Evolutionary conservation across 2,888 invertebrate genomes (phyloP).

Genomic region (Hirtodrosophila alboralis): DNA sequence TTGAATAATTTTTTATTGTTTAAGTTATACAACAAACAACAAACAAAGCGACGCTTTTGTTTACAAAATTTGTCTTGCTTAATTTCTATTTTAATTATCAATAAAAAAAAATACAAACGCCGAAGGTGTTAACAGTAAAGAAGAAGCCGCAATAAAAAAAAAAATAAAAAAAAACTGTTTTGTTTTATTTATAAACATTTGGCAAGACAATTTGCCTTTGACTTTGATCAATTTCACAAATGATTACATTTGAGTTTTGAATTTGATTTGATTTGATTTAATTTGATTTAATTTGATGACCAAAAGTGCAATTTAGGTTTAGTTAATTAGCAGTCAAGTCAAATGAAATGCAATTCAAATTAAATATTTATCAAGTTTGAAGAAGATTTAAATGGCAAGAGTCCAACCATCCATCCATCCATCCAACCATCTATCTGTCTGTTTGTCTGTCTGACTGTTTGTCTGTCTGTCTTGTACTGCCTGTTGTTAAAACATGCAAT

Average conservation of each 20-base stretch:
- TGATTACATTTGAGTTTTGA: conserved; percentile 27
- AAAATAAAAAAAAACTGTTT: conserved; percentile 4
- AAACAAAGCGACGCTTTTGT: conserved; percentile 52
- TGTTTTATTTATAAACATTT: conserved; percentile 45
- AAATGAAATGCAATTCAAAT: conserved; percentile 33
- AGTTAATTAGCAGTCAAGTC: conserved; percentile 53
- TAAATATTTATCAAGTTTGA: conserved; percentile 25
- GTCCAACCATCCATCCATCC: no score
- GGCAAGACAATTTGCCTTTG: conserved; percentile 46
- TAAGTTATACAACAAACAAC: conserved; percentile 10
- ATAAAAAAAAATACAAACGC: conserved; percentile 28
- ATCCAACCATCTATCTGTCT: no score
- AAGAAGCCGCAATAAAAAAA: conserved; percentile 36
- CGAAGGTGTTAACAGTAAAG: conserved; percentile 53
- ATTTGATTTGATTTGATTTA: conserved; percentile 30
- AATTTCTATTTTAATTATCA: conserved; percentile 60
- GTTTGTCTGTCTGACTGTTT: conserved; percentile 3
- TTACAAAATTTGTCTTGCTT: conserved; percentile 50
- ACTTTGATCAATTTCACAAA: conserved; percentile 51
- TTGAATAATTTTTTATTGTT: conserved; percentile 1
- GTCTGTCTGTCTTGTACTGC: conserved; percentile 24
- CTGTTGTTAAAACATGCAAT: conserved; percentile 58
- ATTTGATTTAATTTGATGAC: conserved; percentile 37
- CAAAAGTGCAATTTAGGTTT: conserved; percentile 48
- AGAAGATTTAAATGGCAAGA: conserved; percentile 13